phyloP scores from a whole-genome alignment of 2,113 vertebrate species.

The Nymphicus hollandicus region DNA sequence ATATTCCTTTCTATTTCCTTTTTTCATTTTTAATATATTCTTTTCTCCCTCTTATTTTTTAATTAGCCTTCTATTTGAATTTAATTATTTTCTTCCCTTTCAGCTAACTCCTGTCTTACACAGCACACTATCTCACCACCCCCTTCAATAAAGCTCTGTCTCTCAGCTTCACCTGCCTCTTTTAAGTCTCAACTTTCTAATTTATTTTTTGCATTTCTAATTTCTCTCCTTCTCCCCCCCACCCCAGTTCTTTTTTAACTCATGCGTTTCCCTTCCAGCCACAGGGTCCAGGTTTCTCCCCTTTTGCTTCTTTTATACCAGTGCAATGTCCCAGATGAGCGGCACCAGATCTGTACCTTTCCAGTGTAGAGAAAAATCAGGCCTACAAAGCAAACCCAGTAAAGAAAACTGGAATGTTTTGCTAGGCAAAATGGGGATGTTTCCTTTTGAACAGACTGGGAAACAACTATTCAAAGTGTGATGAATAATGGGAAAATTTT shows the following conservation, averaged over 20 bases:
- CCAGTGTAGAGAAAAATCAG: not conserved
- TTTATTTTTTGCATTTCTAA: slow-evolving; percentile 34
- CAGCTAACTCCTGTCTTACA: slow-evolving; percentile 36
- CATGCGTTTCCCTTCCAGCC: not conserved
- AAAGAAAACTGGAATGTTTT: not conserved
- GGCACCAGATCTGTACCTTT: not conserved
- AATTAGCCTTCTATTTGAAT: slow-evolving; percentile 57
- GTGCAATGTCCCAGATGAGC: not conserved
- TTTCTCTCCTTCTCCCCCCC: not conserved
- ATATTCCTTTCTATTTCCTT: slow-evolving; percentile 27
- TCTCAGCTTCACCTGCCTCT: slow-evolving; percentile 29
- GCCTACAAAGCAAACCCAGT: not conserved
- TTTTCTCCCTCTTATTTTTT: slow-evolving; percentile 47
- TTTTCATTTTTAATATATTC: slow-evolving; percentile 51
- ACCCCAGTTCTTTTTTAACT: slow-evolving; percentile 22
- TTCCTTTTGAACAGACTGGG: not conserved
- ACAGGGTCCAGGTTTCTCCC: not conserved
- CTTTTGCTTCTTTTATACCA: not conserved
- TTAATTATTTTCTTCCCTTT: slow-evolving; percentile 59
- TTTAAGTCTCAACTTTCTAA: slow-evolving; percentile 12
- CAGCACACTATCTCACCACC: slow-evolving; percentile 30
- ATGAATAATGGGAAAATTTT: not conserved
- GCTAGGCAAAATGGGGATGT: not conserved
- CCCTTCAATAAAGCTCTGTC: slow-evolving; percentile 43
- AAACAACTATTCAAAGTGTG: not conserved